Percentiles rank a stretch among this genome's conserved stretches.
Conservation (phyloP, 2,797 vertebrate species). For the Garrulus glandarius region DNA sequence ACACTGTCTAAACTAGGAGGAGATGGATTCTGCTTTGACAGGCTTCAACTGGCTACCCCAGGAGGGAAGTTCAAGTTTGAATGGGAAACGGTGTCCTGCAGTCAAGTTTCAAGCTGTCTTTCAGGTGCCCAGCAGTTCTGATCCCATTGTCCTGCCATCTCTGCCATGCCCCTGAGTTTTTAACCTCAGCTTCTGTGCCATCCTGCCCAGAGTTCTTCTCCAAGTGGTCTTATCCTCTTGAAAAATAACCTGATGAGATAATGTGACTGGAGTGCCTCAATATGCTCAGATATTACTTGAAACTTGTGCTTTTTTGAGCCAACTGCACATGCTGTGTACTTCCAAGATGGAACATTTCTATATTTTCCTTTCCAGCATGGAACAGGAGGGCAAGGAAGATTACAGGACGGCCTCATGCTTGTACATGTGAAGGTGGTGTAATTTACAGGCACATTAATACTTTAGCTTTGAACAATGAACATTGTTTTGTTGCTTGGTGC, state of each 20-base stretch:
- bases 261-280: not conserved
- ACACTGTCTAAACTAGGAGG: not conserved
- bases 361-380: fast-evolving
- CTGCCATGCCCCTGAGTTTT: not conserved
- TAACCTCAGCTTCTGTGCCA: not conserved
- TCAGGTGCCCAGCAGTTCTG: not conserved
- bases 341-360: fast-evolving
- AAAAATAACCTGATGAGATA: not conserved
- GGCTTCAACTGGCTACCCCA: not conserved
- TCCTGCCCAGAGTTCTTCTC: not conserved
- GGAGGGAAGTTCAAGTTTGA: not conserved
- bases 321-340: not conserved
- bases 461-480: not conserved
- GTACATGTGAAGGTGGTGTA: not conserved
- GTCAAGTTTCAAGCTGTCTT: not conserved
- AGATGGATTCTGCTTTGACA: not conserved
- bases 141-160: not conserved
- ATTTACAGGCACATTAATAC: not conserved
- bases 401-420: not conserved
- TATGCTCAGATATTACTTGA: not conserved
- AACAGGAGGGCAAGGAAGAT: not conserved
- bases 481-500: not conserved
- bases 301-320: not conserved
- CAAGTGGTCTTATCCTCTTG: not conserved
- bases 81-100: not conserved